A percentile compares a stretch with the other conserved stretches of the same genome.
Conservation (phyloP, 2,797 vertebrate genomes). For the Gouania willdenowi region DNA sequence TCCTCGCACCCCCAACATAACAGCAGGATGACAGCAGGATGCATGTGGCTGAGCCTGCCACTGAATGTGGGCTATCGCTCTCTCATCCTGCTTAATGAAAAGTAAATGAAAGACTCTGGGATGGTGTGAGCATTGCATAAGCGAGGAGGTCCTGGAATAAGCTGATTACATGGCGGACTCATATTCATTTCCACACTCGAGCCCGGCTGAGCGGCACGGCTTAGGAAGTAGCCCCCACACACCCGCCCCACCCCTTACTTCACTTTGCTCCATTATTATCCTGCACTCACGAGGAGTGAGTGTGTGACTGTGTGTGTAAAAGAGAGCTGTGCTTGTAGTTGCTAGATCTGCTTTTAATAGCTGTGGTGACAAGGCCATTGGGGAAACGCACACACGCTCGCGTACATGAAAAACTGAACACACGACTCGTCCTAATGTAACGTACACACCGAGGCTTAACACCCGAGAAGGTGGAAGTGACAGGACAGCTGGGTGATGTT, state of each 20-base stretch:
- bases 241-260: neutral
- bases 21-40: slow-evolving; percentile 45
- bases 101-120: slow-evolving; percentile 58
- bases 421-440: slow-evolving; percentile 18
- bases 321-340: too few species aligned
- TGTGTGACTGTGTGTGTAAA: neutral
- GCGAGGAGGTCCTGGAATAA: slow-evolving; percentile 50
- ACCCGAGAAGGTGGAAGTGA: slow-evolving; percentile 40
- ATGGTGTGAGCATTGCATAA: slow-evolving; percentile 53
- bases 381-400: neutral
- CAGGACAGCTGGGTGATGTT: slow-evolving; percentile 36
- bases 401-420: neutral
- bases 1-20: too few species aligned
- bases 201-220: slow-evolving; percentile 28
- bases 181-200: slow-evolving; percentile 54
- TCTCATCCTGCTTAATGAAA: slow-evolving; percentile 40
- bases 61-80: slow-evolving; percentile 46
- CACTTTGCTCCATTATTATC: slow-evolving; percentile 9
- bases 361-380: neutral
- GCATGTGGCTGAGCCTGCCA: slow-evolving; percentile 29
- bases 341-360: slow-evolving; percentile 17
- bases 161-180: slow-evolving; percentile 59
- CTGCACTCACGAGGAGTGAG: neutral
- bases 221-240: slow-evolving; percentile 15
- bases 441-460: slow-evolving; percentile 10